These are phyloP conservation scores for Entomobrya multifasciata DNA, from an alignment of 2,888 invertebrate species.

Conservation along the genomic window DNA sequence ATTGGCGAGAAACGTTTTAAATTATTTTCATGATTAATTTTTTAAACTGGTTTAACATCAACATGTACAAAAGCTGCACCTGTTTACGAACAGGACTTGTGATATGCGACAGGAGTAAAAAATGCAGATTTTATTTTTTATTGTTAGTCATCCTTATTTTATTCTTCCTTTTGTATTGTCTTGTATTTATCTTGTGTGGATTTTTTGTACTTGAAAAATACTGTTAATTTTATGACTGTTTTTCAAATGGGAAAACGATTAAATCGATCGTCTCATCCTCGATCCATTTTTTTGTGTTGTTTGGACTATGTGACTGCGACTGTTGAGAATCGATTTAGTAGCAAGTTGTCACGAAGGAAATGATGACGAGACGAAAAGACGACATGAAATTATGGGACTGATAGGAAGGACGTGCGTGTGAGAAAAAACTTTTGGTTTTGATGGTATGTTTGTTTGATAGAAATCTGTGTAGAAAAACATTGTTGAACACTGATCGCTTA, in stretches of 20 bases:
- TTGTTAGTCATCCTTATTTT: neutral
- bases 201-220: neutral
- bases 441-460: too few relatives aligned
- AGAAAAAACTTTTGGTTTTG: constrained; percentile 14
- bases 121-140: neutral
- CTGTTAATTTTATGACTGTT: constrained; percentile 8
- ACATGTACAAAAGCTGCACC: too few relatives aligned
- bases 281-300: constrained; percentile 20
- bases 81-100: too few relatives aligned
- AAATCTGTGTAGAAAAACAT: too few relatives aligned
- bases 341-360: neutral
- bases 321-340: too few relatives aligned
- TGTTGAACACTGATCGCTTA: neutral
- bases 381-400: neutral
- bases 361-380: neutral
- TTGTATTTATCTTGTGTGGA: neutral
- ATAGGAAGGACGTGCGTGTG: neutral
- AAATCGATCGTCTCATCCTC: constrained; percentile 25
- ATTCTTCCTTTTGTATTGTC: neutral
- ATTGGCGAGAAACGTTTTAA: constrained; percentile 59
- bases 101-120: too few relatives aligned
- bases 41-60: neutral
- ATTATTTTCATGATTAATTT: neutral
- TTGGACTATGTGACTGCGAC: neutral
- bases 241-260: constrained; percentile 12